Evolutionary conservation across 2,797 vertebrate genomes (phyloP), one percentile per base, ranked within the genome.

Genomic region (Somateria mollissima): DNA sequence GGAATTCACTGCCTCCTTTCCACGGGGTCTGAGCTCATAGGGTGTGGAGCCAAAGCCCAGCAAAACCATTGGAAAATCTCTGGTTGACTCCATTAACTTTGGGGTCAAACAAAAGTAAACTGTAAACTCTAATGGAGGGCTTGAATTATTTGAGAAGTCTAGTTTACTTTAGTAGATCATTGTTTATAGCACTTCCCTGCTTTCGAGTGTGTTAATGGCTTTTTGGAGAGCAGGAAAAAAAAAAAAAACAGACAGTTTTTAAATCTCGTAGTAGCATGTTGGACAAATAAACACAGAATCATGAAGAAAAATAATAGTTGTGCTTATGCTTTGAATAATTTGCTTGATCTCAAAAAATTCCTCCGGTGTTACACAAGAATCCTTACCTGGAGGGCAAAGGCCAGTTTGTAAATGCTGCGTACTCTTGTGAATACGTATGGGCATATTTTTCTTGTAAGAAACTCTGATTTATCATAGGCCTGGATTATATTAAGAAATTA

Each of bases 81-180:
- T 0, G 12, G 54, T 1, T 94, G 93, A 34, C 86, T 96, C 93
- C 90, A 87, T 95, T 97, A 96, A 87, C 92, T 75, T 87, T 78
- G 75, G 54, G 84, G 92, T 96, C 96, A 96, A 83, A 62, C 21
- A 69, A 94, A 96, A 96, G 91, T 94, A 95, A 97, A 96, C 88
- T 89, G 74, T 90, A 94, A 97, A 94, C 86, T 95, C 86, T 94
- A 96, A 85, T 89, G 88, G 83, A 96, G 92, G 65, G 25, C 78
- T 93, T 89, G 75, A 92, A 83, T 92, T 93, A 93, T 83, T 87
- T 93, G 91, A 93, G 82, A 90, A 90, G 84, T 69, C 69, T 66
- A 39, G 95, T 96, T 96, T 96, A 95, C 95, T 94, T 95, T 96
- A 94, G 78, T n/a, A 53, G 75, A 92, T 91, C 57, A 57, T 80